Evolutionary conservation across 1,140 invertebrate species (phyloP).

Genomic region (Tribolium castaneum): DNA sequence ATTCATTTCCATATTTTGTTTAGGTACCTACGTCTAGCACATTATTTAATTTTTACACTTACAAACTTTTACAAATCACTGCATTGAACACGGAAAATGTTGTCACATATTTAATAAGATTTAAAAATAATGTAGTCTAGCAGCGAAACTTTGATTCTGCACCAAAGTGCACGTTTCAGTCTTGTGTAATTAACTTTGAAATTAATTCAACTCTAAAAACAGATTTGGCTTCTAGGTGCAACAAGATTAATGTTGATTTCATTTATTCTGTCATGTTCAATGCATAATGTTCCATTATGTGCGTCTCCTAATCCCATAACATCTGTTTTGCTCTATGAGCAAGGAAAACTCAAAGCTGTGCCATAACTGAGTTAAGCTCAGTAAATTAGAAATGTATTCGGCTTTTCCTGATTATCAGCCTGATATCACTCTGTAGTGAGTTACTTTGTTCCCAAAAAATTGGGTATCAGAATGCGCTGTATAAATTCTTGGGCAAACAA

Average conservation of each 20-base stretch:
- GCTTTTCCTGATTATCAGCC: background rate
- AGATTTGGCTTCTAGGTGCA: background rate
- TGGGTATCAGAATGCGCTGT: too few species aligned
- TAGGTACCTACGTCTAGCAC: background rate
- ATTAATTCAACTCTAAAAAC: background rate
- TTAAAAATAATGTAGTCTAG: too few species aligned
- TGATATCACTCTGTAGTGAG: background rate
- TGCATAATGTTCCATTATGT: background rate
- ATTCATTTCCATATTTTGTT: too few species aligned
- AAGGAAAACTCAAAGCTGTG: background rate
- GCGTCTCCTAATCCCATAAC: background rate
- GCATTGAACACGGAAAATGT: background rate
- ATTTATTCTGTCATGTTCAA: background rate
- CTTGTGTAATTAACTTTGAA: background rate
- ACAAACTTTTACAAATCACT: background rate
- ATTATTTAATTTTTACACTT: background rate
- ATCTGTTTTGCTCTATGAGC: background rate
- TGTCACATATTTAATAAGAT: too few species aligned
- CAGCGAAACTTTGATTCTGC: too few species aligned
- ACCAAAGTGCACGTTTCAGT: background rate
- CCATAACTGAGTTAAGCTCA: background rate
- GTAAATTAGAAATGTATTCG: background rate
- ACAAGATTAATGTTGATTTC: background rate
- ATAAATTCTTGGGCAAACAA: background rate
- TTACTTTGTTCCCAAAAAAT: background rate